phyloP scores from a whole-genome alignment of 2,113 vertebrate genomes.

The Brachyistius frenatus region DNA sequence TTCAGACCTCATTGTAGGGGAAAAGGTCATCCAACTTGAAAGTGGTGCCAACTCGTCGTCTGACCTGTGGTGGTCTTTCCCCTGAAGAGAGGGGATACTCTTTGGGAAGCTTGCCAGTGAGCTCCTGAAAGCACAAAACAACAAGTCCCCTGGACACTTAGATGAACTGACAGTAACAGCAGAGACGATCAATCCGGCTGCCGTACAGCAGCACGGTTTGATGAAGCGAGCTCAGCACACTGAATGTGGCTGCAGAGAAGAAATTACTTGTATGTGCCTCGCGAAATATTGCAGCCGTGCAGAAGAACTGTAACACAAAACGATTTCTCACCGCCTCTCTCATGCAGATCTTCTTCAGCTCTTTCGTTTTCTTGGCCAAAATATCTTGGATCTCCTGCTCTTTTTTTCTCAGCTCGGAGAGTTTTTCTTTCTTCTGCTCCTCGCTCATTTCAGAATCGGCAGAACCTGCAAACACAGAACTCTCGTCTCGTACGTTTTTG shows the following conservation, averaged over 20 bases:
- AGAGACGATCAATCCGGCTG: conserved; percentile 11
- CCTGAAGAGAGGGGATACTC: conserved; percentile 92
- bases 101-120: conserved; percentile 94
- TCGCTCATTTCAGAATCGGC: conserved; percentile 95
- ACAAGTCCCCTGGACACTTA: conserved; percentile 10
- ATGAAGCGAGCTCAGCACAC: conserved; percentile 22
- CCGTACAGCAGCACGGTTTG: conserved; percentile 5
- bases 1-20: conserved; percentile 90
- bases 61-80: conserved; percentile 91
- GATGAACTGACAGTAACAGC: conserved; percentile 10
- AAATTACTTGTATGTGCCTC: background rate
- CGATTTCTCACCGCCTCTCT: conserved; percentile 92
- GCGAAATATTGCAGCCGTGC: background rate
- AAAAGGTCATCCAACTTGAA: conserved; percentile 95
- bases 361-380: conserved; percentile 92
- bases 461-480: conserved; percentile 85
- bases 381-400: conserved; percentile 93
- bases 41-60: conserved; percentile 90
- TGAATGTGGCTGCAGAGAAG: conserved; percentile 1
- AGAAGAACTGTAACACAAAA: background rate
- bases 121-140: conserved; percentile 84
- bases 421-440: conserved; percentile 95
- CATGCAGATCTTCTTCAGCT: conserved; percentile 95
- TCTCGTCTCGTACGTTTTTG: background rate
- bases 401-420: conserved; percentile 92